Evolutionary conservation across 2,888 invertebrate genomes (phyloP).

Genomic region (Drosophila anomalata): DNA sequence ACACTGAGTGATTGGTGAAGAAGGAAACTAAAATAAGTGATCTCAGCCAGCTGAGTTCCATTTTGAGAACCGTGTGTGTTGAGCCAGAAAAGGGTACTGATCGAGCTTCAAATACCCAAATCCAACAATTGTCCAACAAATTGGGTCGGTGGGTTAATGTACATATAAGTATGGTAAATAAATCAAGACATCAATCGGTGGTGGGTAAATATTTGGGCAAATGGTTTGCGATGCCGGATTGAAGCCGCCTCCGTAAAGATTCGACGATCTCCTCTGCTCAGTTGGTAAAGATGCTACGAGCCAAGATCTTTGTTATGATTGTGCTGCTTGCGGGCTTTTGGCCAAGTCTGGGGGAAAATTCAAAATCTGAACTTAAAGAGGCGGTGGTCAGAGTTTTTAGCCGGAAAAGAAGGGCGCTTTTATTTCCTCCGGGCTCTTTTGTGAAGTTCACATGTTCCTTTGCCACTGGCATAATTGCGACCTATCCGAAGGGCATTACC

Average conservation of each 20-base stretch:
- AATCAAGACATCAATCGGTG: constrained; percentile 65
- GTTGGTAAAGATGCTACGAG: constrained; percentile 49
- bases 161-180: constrained; percentile 48
- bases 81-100: constrained; percentile 47
- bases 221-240: constrained; percentile 43
- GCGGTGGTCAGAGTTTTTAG: constrained; percentile 57
- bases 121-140: constrained; percentile 31
- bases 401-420: constrained; percentile 73
- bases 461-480: constrained; percentile 70
- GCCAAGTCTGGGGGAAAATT: constrained; percentile 16
- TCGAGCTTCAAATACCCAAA: constrained; percentile 20
- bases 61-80: constrained; percentile 33
- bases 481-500: constrained; percentile 74
- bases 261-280: constrained; percentile 24
- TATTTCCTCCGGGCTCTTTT: constrained; percentile 76
- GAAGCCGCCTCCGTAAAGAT: neutral
- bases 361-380: constrained; percentile 27
- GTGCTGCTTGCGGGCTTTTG: constrained; percentile 22
- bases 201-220: constrained; percentile 58
- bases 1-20: constrained; percentile 5
- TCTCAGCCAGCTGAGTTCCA: constrained; percentile 3
- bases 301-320: constrained; percentile 40
- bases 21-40: neutral
- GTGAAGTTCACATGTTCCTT: constrained; percentile 76
- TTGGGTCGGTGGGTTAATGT: constrained; percentile 52